Evolutionary conservation across 2,888 invertebrate genomes (phyloP).

Genomic region (Papilio protenor): DNA sequence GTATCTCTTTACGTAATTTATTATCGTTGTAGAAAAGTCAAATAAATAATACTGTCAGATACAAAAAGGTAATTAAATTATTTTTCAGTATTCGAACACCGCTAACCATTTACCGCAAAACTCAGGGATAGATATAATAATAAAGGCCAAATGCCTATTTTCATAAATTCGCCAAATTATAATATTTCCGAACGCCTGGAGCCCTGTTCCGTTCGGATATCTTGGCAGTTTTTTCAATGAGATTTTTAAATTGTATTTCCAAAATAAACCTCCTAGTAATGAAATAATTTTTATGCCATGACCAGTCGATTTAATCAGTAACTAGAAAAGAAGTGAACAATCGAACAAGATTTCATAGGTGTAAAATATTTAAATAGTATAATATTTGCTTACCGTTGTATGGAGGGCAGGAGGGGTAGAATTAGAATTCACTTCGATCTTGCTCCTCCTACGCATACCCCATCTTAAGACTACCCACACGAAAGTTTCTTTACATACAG

Average conservation of each 20-base stretch:
- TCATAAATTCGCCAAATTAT: not conserved
- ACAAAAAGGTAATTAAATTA: not conserved
- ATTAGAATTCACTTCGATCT: no score
- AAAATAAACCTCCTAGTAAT: no score
- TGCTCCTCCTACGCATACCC: no score
- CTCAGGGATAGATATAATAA: not conserved
- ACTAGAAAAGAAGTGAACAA: no score
- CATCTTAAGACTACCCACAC: not conserved
- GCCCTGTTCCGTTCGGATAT: not conserved
- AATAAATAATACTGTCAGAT: not conserved
- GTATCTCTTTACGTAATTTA: not conserved
- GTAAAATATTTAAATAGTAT: not conserved
- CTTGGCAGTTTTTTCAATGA: no score
- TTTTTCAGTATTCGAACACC: not conserved
- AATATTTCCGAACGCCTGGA: not conserved
- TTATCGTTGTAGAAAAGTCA: not conserved
- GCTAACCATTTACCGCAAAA: not conserved
- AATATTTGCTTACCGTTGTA: not conserved
- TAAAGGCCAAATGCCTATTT: not conserved
- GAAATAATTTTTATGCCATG: no score
- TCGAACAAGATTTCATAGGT: not conserved
- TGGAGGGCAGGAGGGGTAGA: not conserved
- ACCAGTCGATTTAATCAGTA: no score
- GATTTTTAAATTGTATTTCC: no score
- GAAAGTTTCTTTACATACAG: not conserved